Conservation (phyloP, 2,888 invertebrate species). For the Lithosia quadra region DNA sequence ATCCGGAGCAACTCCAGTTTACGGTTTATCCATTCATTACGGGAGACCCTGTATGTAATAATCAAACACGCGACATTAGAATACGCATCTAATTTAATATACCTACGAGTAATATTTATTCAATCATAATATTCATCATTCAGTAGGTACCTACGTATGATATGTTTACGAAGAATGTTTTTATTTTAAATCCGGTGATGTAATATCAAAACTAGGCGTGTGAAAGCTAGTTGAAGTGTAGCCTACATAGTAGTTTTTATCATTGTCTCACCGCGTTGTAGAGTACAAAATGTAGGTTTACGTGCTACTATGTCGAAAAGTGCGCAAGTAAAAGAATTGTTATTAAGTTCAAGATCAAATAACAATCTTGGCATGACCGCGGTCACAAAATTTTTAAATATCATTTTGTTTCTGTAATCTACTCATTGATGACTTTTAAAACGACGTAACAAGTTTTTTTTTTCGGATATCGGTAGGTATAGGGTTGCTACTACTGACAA, state of each 20-base stretch:
- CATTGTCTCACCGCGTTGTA: slow-evolving; percentile 18
- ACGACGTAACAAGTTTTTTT: not conserved
- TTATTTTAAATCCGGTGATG: slow-evolving; percentile 11
- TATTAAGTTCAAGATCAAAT: slow-evolving; percentile 61
- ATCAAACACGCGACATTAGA: not conserved
- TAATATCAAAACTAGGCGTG: slow-evolving; percentile 21
- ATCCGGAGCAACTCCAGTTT: too few relatives aligned
- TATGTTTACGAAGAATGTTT: slow-evolving; percentile 1
- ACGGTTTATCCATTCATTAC: too few relatives aligned
- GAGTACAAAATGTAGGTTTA: slow-evolving; percentile 16
- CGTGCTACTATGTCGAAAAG: slow-evolving; percentile 27
- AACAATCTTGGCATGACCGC: slow-evolving; percentile 51
- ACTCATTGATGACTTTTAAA: slow-evolving; percentile 22
- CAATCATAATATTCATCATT: too few relatives aligned
- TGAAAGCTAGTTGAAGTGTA: slow-evolving; percentile 36
- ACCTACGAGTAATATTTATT: too few relatives aligned
- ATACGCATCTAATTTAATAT: not conserved
- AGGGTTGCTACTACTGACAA: not conserved
- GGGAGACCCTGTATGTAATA: too few relatives aligned
- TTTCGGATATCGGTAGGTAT: not conserved
- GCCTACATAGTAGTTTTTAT: slow-evolving; percentile 32
- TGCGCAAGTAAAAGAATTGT: slow-evolving; percentile 43
- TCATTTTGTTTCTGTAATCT: slow-evolving; percentile 23
- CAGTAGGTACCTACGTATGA: too few relatives aligned
- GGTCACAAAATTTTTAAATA: slow-evolving; percentile 34